Conservation (phyloP, 2,797 vertebrate species). For the Schizopygopsis malacanthus region DNA sequence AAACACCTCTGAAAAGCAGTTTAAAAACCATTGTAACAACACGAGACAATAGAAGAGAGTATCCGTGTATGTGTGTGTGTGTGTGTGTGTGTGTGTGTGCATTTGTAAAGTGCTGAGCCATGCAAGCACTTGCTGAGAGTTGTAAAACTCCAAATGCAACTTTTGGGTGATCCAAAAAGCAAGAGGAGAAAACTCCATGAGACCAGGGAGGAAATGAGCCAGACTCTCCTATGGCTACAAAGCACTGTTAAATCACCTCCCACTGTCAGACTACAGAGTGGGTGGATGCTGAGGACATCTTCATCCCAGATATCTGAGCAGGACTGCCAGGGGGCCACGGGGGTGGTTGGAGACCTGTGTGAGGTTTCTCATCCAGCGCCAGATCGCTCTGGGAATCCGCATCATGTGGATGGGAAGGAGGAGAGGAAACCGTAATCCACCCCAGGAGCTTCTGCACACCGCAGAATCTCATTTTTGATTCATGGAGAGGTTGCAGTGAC, state of each 20-base stretch:
- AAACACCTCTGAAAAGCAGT: constrained; percentile 10
- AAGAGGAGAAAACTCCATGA: constrained; percentile 15
- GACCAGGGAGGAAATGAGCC: constrained; percentile 24
- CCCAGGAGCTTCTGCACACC: constrained; percentile 23
- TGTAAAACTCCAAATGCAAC: constrained; percentile 30
- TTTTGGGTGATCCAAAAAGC: constrained; percentile 21
- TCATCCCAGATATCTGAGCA: constrained; percentile 32
- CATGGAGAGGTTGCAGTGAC: constrained; percentile 34
- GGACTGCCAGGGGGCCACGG: constrained; percentile 36
- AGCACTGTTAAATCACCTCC: constrained; percentile 57
- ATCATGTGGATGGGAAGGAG: constrained; percentile 41
- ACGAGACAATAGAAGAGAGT: neutral
- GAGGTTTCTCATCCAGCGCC: constrained; percentile 47
- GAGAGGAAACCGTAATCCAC: constrained; percentile 32
- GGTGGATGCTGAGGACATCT: constrained; percentile 47
- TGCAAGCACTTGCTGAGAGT: constrained; percentile 15
- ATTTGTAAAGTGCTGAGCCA: neutral
- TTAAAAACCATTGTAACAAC: constrained; percentile 7
- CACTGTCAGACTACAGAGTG: constrained; percentile 47
- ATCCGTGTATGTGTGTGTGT: neutral
- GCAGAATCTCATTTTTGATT: constrained; percentile 42
- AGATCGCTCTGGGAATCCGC: constrained; percentile 46
- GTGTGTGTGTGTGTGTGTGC: neutral
- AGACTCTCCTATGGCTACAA: constrained; percentile 46
- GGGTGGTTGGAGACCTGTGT: constrained; percentile 39